A percentile compares a stretch with the other conserved stretches of the same genome.
phyloP scores from a whole-genome alignment of 2,113 vertebrate species.

The Cercocebus atys region DNA sequence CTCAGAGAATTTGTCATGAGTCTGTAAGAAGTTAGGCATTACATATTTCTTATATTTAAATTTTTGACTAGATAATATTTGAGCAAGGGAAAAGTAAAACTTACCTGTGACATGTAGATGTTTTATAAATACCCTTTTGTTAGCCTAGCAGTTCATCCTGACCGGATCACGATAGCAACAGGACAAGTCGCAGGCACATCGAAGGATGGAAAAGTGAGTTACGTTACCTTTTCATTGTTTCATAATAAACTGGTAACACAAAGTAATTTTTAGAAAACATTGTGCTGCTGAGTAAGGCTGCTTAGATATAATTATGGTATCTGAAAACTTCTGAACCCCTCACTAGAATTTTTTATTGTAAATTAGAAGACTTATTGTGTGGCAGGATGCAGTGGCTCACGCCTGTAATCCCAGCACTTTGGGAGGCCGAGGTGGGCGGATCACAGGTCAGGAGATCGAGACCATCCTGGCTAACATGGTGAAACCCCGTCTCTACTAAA shows the following conservation, averaged over 20 bases:
- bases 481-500: too few relatives aligned
- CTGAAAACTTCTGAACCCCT: neutral
- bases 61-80: neutral
- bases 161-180: constrained; percentile 99
- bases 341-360: neutral
- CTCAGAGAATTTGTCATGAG: neutral
- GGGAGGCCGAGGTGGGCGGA: too few relatives aligned
- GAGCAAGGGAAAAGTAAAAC: neutral
- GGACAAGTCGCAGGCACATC: constrained; percentile 98
- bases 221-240: neutral
- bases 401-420: too few relatives aligned
- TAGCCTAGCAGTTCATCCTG: constrained; percentile 97
- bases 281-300: neutral
- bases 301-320: neutral
- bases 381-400: too few relatives aligned
- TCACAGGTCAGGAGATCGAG: too few relatives aligned
- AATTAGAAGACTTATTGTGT: neutral
- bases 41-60: neutral
- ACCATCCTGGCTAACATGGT: too few relatives aligned
- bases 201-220: constrained; percentile 96
- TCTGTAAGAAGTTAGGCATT: neutral
- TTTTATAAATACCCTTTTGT: constrained; percentile 61
- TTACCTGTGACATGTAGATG: neutral
- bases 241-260: neutral
- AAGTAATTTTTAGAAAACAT: accelerated